These are phyloP conservation scores for Oconnorella tubifera DNA, from an alignment of 2,888 invertebrate species.

Conservation along the genomic window DNA sequence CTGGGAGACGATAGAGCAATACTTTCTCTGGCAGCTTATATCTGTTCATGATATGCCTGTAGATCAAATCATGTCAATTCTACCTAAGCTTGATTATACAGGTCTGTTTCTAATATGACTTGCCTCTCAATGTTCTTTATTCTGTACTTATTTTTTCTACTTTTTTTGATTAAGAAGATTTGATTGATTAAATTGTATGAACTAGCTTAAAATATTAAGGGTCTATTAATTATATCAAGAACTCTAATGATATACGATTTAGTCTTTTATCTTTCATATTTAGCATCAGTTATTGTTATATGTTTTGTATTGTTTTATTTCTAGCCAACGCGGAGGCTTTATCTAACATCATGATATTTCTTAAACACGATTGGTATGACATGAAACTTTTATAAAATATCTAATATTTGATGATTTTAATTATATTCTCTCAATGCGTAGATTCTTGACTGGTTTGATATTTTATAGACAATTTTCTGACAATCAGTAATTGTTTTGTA, in stretches of 20 bases:
- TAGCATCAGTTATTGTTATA: neutral
- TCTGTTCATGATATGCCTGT: conserved; percentile 88
- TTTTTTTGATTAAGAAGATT: neutral
- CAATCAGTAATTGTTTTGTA: too few relatives aligned
- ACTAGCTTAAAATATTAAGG: too few relatives aligned
- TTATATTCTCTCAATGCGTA: too few relatives aligned
- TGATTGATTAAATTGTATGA: too few relatives aligned
- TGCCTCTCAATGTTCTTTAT: too few relatives aligned
- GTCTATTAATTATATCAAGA: too few relatives aligned
- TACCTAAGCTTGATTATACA: conserved; percentile 64
- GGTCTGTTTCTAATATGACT: conserved; percentile 41
- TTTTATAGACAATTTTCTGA: too few relatives aligned
- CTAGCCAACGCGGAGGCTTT: conserved; percentile 87
- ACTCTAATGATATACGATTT: neutral
- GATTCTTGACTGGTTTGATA: too few relatives aligned
- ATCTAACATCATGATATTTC: conserved; percentile 80
- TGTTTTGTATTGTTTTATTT: conserved; percentile 25
- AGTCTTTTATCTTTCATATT: neutral
- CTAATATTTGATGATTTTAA: too few relatives aligned
- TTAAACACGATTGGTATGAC: conserved; percentile 82
- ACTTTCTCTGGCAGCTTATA: conserved; percentile 93
- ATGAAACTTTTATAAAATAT: too few relatives aligned
- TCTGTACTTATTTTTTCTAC: neutral
- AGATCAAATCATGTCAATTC: conserved; percentile 77
- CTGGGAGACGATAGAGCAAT: conserved; percentile 97